Percentiles rank a stretch among this genome's conserved stretches.
These are phyloP conservation scores for Tadarida brasiliensis DNA, from an alignment of 2,797 vertebrate genomes.

Conservation along the genomic window DNA sequence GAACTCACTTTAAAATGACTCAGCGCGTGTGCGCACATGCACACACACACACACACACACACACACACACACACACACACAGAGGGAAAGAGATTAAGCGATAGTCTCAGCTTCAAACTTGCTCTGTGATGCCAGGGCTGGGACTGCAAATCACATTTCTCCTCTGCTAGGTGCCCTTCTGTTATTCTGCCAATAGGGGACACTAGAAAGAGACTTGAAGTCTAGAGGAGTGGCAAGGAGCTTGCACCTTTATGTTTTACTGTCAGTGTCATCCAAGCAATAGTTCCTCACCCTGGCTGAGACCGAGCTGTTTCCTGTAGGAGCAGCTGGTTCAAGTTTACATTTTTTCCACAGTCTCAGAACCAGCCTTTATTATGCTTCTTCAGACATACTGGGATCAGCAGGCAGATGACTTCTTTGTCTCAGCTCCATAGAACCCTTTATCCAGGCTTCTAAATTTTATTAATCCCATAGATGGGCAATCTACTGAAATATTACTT, in stretches of 20 bases:
- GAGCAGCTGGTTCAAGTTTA: constrained; percentile 52
- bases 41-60: no score
- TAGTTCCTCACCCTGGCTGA: not conserved
- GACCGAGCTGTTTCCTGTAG: not conserved
- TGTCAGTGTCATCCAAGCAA: not conserved
- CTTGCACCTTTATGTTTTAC: constrained; percentile 42
- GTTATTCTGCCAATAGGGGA: not conserved
- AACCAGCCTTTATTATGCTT: constrained; percentile 12
- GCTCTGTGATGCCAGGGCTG: not conserved
- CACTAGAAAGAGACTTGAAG: not conserved
- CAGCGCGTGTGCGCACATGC: not conserved
- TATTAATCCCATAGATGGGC: not conserved
- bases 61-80: no score
- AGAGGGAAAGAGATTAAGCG: not conserved
- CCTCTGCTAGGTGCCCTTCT: not conserved
- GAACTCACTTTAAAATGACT: constrained; percentile 28
- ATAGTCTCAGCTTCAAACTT: not conserved
- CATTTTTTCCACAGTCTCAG: not conserved
- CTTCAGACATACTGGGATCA: not conserved
- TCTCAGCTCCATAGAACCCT: not conserved
- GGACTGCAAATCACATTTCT: not conserved
- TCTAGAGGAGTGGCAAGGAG: not conserved
- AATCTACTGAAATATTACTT: no score
- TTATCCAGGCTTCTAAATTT: not conserved
- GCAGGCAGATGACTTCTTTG: not conserved